Base-by-base conservation (phyloP, 2,113 vertebrate species). In the Micronisus gabar region DNA sequence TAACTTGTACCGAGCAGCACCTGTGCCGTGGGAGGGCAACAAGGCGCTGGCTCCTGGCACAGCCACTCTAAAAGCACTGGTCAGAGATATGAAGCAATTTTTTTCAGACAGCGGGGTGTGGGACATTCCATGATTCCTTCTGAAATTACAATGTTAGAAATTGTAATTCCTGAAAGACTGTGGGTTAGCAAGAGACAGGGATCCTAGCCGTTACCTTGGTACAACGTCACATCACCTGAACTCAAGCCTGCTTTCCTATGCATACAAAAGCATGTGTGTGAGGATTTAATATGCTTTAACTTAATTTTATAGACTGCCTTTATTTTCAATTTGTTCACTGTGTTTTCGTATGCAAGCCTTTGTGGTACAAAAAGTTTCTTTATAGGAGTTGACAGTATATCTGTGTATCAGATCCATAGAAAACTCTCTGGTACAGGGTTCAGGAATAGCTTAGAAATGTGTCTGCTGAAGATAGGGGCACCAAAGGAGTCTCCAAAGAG, bases 51-150 rank as follows among this genome's bases (percentile, higher is more conserved):
- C 40, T 80, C 7, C 40, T 38, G 47, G 36, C 41, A 25, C 17
- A 88, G 30, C 40, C 0, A 1, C 48, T 66, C 10, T 55, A 15
- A 45, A 79, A 56, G 56, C 48, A 47, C 0, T 0, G 32, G n/a
- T 25, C 41, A 41, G 34, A 56, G 16, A 32, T 18, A 29, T 1
- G 3, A 41, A 36, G 14, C 5, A 16, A 16, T 67, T 62, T 66
- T 71, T 75, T 78, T 74, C 29, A n/a, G 19, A 9, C 0, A 2
- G 16, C 0, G 0, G 20, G 3, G 6, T 47, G 59, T 38, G 58
- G 48, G 34, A 34, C 32, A 90, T 90, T 20, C 40, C 55, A 12
- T 1, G 6, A 17, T n/a, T 91, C 40, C 20, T n/a, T 70, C 26
- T 48, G 30, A 70, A 90, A 84, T 61, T 8, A 14, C 11, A 5